Evolutionary conservation across 2,113 vertebrate species (phyloP), one percentile per base, ranked within the genome.

Genomic region (Aythya baeri): DNA sequence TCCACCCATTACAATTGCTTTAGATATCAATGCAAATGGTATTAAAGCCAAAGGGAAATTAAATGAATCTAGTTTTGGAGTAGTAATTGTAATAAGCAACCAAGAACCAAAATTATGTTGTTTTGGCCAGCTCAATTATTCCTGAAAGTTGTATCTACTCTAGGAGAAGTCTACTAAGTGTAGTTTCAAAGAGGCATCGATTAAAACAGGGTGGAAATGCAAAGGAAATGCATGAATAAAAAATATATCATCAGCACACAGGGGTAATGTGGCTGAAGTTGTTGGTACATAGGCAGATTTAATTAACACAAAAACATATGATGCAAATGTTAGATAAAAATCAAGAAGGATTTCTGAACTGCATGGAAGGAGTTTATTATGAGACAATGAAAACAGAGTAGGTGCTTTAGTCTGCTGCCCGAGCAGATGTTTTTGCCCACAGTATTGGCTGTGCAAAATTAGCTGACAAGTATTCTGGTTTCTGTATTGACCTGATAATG

Each of bases 301-400:
- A 82, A 78, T 93, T 67, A 93, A 74, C n/a, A 36, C 25, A 80
- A 71, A 76, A 84, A 43, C 61, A 88, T 55, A 66, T 38, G 41
- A 83, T 88, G 88, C 58, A 92, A 91, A 84, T 90, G 17, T 66
- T 80, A 66, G 68, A 46, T 73, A 44, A 96, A 29, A 82, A 63
- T 67, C 23, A 57, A 63, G 77, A 34, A 31, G 52, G 67, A 83
- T 59, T 91, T 92, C 54, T 62, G 61, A 89, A 29, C 13, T 95
- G 12, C 14, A 6, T 12, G 34, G 68, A 77, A 75, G 7, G 20
- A 93, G 61, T 65, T 49, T 43, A 34, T 61, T 68, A 41, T 38
- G 57, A 88, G 57, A 75, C 26, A 86, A 67, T 61, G 57, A 70
- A 86, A 82, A 79, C 13, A 59, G 52, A 80, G 36, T 34, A 83